Conservation (phyloP, 2,888 invertebrate species). For the Apotomis betuletana region DNA sequence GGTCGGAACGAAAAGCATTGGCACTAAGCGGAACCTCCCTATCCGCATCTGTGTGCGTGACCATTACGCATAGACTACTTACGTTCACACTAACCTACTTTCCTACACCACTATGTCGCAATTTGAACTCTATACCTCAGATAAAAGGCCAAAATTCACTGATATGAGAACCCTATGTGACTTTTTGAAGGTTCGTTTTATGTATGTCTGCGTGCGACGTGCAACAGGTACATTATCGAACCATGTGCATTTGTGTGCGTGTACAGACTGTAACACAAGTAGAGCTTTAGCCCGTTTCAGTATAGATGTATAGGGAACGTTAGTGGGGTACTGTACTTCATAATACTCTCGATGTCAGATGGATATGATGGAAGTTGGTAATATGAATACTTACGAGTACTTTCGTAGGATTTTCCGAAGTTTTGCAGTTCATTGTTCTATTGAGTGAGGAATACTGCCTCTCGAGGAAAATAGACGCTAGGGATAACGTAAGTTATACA, state of each 20-base stretch:
- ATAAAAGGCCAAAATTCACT: background rate
- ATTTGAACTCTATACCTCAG: background rate
- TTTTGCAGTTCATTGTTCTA: slow-evolving; percentile 27
- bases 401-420: slow-evolving; percentile 34
- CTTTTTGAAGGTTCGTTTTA: background rate
- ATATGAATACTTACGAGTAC: slow-evolving; percentile 37
- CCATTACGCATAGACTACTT: background rate
- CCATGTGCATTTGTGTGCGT: slow-evolving; percentile 22
- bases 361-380: slow-evolving; percentile 31
- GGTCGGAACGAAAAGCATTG: slow-evolving; percentile 25
- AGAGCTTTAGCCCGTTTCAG: background rate
- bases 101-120: background rate
- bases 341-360: slow-evolving; percentile 30
- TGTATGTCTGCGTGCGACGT: slow-evolving; percentile 32
- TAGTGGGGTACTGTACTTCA: slow-evolving; percentile 2
- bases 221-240: slow-evolving; percentile 43
- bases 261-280: slow-evolving; percentile 23
- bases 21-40: slow-evolving; percentile 36
- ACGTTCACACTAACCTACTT: background rate
- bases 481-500: too few relatives aligned
- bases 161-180: background rate
- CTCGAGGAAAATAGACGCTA: background rate
- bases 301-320: background rate
- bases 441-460: slow-evolving; percentile 14
- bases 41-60: slow-evolving; percentile 9